Conservation (phyloP, 2,888 invertebrate species). For the Acronicta leporina region DNA sequence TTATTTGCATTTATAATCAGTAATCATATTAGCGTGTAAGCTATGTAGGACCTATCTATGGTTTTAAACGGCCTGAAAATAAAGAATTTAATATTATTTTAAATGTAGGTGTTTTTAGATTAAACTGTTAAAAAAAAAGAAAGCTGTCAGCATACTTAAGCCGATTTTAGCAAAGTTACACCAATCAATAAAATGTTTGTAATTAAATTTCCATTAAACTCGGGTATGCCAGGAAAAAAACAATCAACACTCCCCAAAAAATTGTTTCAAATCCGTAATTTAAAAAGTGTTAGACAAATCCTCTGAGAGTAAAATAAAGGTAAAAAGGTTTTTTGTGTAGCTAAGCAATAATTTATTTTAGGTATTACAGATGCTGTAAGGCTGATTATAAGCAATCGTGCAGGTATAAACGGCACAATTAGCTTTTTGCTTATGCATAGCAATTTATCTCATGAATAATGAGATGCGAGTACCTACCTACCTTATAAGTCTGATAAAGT, state of each 20-base stretch:
- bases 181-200: background rate
- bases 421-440: too few relatives aligned
- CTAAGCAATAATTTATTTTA: background rate
- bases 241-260: background rate
- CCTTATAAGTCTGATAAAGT: too few relatives aligned
- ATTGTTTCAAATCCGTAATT: background rate
- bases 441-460: background rate
- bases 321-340: conserved; percentile 2
- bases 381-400: background rate
- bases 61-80: too few relatives aligned
- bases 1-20: too few relatives aligned
- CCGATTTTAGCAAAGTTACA: too few relatives aligned
- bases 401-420: background rate
- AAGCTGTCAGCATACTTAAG: too few relatives aligned
- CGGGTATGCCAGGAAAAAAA: background rate
- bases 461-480: too few relatives aligned
- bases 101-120: too few relatives aligned
- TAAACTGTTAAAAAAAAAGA: too few relatives aligned
- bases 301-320: background rate
- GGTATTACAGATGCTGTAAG: background rate
- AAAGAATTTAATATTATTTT: too few relatives aligned
- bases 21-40: too few relatives aligned
- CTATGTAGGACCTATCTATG: too few relatives aligned
- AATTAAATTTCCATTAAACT: conserved; percentile 4
- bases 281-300: background rate